Evolutionary conservation across 1,140 invertebrate genomes (phyloP), one percentile per base, ranked within the genome.

Genomic region (Gyrodactylus salaris): DNA sequence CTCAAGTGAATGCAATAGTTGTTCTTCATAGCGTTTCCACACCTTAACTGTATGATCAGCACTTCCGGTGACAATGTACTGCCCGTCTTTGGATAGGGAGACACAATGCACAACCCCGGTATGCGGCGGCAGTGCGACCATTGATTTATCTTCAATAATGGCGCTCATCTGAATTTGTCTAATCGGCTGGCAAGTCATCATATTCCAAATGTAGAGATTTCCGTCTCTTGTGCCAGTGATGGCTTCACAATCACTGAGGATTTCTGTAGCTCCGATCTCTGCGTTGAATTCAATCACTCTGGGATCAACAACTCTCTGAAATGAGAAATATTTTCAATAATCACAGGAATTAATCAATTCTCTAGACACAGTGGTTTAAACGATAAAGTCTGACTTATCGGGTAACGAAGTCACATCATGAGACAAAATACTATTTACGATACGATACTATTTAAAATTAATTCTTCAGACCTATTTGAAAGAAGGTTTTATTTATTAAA

Each of bases 221-320:
- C 80, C 80, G 74, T 79, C 79, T 26, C 78, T 73, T 21, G 76
- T 76, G 24, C 80, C 80, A 26, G 80, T 81, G n/a, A 80, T 77
- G 0, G 79, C 80, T 70, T 81, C 80, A 54, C 79, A 78, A 70
- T 76, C 76, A 24, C 77, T 78, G n/a, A 81, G 76, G 2, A 80
- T 76, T 21, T 77, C 79, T 0, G 79, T 81, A 69, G 76, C 77
- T 68, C 79, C 78, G 25, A 78, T 77, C 26, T 78, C 76, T 20
- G 80, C 80, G 73, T 81, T 77, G 21, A 81, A 74, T 72, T 76
- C 77, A 20, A 79, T 75, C 54, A 79, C 76, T 71, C 74, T 77
- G 1, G 79, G 78, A 68, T 80, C 78, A 19, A 76, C 75, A 23
- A 78, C 76, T 54, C n/a, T 7, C 34, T 54, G n/a, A 16, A 54